Evolutionary conservation across 2,888 invertebrate species (phyloP).

Genomic region (Chironomus riparius): DNA sequence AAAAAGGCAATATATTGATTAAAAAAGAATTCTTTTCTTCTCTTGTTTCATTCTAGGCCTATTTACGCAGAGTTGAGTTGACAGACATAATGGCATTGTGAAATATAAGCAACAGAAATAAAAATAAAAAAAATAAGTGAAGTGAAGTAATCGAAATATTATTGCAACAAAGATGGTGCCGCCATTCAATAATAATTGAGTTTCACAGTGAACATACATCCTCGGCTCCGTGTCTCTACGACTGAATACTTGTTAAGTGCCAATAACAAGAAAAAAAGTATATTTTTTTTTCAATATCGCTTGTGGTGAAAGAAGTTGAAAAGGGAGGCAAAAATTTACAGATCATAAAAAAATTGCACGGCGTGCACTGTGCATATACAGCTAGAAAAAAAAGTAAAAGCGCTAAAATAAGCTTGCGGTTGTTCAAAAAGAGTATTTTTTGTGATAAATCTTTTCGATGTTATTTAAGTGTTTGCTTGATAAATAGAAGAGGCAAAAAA

Average conservation of each 20-base stretch:
- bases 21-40: not conserved
- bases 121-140: not conserved
- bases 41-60: not conserved
- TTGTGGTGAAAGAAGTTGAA: not conserved
- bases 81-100: constrained; percentile 16
- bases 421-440: not conserved
- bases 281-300: not conserved
- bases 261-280: not conserved
- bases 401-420: not conserved
- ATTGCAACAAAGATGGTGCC: not conserved
- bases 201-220: not conserved
- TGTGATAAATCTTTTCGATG: constrained; percentile 9
- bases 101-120: not conserved
- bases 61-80: not conserved
- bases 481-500: not conserved
- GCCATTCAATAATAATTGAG: not conserved
- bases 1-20: no score
- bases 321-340: not conserved
- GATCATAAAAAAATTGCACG: constrained; percentile 4
- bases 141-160: not conserved
- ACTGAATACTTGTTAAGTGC: not conserved
- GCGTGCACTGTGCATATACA: not conserved
- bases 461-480: constrained; percentile 21
- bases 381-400: not conserved
- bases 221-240: not conserved